Conservation (phyloP, 2,113 vertebrate genomes). For the Pyxicephalus adspersus region DNA sequence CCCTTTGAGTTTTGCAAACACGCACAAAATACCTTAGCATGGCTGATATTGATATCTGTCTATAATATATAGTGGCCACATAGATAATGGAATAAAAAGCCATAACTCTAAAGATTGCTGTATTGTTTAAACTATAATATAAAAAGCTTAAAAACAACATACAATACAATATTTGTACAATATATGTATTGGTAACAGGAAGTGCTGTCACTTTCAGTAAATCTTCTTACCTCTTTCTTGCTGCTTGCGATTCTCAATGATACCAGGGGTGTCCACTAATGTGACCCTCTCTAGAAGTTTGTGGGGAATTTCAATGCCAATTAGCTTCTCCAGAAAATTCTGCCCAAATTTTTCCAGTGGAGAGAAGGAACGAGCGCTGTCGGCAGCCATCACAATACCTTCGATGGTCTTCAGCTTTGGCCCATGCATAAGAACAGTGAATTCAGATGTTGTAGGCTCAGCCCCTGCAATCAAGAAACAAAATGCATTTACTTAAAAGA, state of each 20-base stretch:
- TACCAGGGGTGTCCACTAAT: slow-evolving; percentile 95
- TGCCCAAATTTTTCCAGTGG: slow-evolving; percentile 98
- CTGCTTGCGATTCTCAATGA: slow-evolving; percentile 98
- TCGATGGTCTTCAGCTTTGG: slow-evolving; percentile 95
- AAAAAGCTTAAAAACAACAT: not conserved
- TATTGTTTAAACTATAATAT: not conserved
- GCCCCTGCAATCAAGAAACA: slow-evolving; percentile 76
- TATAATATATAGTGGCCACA: not conserved
- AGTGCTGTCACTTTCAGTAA: too few relatives aligned
- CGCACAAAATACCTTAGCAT: not conserved
- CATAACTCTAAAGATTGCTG: too few relatives aligned
- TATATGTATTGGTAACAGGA: not conserved
- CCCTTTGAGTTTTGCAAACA: not conserved
- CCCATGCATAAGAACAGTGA: slow-evolving; percentile 96
- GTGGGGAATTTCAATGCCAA: slow-evolving; percentile 96
- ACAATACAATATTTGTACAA: too few relatives aligned
- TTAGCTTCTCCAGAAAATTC: slow-evolving; percentile 95
- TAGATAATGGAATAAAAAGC: not conserved
- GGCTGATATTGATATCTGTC: not conserved
- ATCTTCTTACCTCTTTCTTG: slow-evolving; percentile 89
- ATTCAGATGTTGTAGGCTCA: slow-evolving; percentile 97
- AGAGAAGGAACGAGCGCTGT: slow-evolving; percentile 92
- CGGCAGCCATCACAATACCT: slow-evolving; percentile 97
- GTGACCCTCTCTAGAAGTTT: slow-evolving; percentile 94
- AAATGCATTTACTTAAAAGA: not conserved